Percentiles rank a stretch among this genome's conserved stretches.
These are phyloP conservation scores for Eupithecia inturbata DNA, from an alignment of 2,888 invertebrate genomes.

Conservation along the genomic window DNA sequence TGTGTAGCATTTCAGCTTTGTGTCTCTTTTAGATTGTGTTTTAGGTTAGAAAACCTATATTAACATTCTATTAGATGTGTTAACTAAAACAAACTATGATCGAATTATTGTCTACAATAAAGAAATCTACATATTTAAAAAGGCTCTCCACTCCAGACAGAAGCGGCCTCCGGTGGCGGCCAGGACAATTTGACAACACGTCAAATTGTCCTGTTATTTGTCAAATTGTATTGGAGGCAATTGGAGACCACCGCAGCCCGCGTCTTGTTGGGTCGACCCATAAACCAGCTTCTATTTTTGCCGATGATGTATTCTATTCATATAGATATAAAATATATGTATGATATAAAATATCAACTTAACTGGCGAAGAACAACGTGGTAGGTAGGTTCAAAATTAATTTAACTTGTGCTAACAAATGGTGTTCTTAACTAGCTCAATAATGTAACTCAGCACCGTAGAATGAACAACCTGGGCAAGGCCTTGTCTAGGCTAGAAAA, in stretches of 20 bases:
- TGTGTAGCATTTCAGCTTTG: conserved; percentile 48
- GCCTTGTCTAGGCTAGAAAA: background rate
- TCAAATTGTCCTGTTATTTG: too few species aligned
- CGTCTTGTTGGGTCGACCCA: background rate
- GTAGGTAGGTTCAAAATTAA: background rate
- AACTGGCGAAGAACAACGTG: background rate
- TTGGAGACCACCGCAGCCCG: background rate
- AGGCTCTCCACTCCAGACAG: background rate
- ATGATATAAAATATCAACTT: background rate
- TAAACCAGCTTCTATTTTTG: background rate
- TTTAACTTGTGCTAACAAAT: background rate
- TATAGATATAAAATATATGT: background rate
- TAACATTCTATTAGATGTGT: conserved; percentile 20
- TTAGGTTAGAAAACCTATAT: conserved; percentile 15
- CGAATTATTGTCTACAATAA: background rate
- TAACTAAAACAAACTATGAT: background rate
- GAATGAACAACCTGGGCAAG: background rate
- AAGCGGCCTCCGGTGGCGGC: background rate
- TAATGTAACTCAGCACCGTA: background rate
- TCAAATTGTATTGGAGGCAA: background rate
- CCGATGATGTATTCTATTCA: background rate
- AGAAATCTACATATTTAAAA: background rate
- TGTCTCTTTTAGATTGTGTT: conserved; percentile 45
- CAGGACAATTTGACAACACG: background rate
- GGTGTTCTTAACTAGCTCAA: background rate